phyloP scores from a whole-genome alignment of 1,140 invertebrate species.

The Listronotus bonariensis region DNA sequence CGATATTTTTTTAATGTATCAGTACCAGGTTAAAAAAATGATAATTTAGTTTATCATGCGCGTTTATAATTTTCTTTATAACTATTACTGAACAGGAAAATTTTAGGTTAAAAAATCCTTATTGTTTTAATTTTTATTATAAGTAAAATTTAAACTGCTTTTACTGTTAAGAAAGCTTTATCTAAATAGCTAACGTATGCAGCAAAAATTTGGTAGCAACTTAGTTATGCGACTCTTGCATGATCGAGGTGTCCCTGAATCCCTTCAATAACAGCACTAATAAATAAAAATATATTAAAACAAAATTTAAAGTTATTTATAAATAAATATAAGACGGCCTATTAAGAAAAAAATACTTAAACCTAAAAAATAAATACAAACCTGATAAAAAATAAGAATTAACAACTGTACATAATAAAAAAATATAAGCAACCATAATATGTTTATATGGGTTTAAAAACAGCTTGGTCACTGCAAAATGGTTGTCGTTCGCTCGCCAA shows the following conservation, averaged over 20 bases:
- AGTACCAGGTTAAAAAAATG: too few species aligned
- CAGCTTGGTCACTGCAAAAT: slow-evolving; percentile 42
- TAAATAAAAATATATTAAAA: slow-evolving; percentile 29
- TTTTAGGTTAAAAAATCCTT: too few species aligned
- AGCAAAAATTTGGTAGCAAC: slow-evolving; percentile 45
- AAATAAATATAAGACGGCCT: too few species aligned
- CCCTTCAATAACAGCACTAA: slow-evolving; percentile 53
- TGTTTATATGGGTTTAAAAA: slow-evolving; percentile 5
- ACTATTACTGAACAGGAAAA: too few species aligned
- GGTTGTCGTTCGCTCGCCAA: slow-evolving; percentile 10
- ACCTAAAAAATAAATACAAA: slow-evolving; percentile 3
- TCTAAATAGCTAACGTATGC: neutral
- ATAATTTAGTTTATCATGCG: too few species aligned
- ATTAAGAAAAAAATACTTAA: neutral
- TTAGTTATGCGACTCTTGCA: slow-evolving; percentile 53
- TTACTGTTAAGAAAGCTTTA: too few species aligned
- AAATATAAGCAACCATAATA: slow-evolving; percentile 15
- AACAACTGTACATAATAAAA: slow-evolving; percentile 10
- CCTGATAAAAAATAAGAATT: slow-evolving; percentile 12
- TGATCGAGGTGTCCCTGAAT: slow-evolving; percentile 53
- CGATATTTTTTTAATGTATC: too few species aligned
- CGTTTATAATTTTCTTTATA: too few species aligned
- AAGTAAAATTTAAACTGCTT: too few species aligned
- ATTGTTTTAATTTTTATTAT: too few species aligned
- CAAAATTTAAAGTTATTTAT: slow-evolving; percentile 10